Conservation (phyloP, 2,888 invertebrate species). For the Pseudococcus jackbeardsleyi region DNA sequence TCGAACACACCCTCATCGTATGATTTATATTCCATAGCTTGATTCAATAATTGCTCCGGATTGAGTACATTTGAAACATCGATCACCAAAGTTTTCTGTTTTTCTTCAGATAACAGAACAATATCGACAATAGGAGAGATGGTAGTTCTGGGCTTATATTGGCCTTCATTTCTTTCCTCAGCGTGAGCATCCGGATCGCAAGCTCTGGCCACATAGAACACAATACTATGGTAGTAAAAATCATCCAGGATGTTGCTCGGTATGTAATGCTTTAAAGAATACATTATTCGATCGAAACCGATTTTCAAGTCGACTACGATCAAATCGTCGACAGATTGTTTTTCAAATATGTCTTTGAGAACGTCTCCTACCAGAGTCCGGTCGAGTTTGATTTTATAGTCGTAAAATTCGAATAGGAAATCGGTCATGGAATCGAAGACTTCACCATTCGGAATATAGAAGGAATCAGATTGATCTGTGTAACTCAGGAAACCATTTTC, state of each 20-base stretch:
- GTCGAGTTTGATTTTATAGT: not conserved
- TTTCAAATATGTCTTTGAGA: not conserved
- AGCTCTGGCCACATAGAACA: conserved; percentile 5
- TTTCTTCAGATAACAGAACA: not conserved
- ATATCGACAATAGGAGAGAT: not conserved
- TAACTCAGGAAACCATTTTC: not conserved
- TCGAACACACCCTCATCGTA: not conserved
- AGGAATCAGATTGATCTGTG: not conserved
- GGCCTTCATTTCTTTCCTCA: not conserved
- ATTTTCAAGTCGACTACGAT: conserved; percentile 5
- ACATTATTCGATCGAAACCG: conserved; percentile 11
- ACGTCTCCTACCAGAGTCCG: conserved; percentile 5
- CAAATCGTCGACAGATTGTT: not conserved
- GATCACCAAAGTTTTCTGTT: not conserved
- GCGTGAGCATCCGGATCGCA: not conserved
- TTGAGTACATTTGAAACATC: not conserved
- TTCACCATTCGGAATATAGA: not conserved
- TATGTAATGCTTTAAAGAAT: not conserved
- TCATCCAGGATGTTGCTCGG: not conserved
- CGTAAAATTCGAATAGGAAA: not conserved
- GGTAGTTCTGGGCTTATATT: not conserved
- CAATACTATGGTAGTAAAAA: not conserved
- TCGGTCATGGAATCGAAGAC: not conserved
- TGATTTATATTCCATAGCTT: not conserved
- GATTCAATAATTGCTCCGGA: not conserved